Conservation (phyloP, 2,797 vertebrate genomes). For the Amazonetta brasiliensis region DNA sequence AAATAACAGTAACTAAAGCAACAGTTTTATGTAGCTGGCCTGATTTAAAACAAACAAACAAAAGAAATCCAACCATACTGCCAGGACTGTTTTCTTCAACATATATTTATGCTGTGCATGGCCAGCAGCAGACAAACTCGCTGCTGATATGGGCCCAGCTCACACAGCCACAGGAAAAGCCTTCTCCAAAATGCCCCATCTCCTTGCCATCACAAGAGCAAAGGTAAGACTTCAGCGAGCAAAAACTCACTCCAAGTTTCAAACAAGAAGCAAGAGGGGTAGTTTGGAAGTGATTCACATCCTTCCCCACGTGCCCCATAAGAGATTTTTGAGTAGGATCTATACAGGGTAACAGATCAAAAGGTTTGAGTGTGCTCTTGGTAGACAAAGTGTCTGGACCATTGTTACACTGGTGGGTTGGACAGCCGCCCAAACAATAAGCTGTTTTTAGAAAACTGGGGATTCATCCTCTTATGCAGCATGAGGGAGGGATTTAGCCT, state of each 20-base stretch:
- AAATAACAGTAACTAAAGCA: not conserved
- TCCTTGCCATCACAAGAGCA: accelerated
- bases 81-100: not conserved
- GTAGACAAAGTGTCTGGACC: not conserved
- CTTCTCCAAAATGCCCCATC: not conserved
- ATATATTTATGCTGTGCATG: accelerated
- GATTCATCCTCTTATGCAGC: slow-evolving; percentile 79
- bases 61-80: not conserved
- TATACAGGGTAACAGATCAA: not conserved
- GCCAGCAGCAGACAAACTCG: not conserved
- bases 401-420: slow-evolving; percentile 24
- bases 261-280: not conserved
- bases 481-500: slow-evolving; percentile 80
- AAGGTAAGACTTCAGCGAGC: not conserved
- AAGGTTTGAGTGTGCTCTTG: not conserved
- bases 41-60: not conserved
- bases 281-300: not conserved
- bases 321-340: not conserved
- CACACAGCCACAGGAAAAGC: not conserved
- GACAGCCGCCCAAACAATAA: slow-evolving; percentile 75
- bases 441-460: slow-evolving; percentile 78
- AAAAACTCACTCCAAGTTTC: not conserved
- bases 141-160: accelerated
- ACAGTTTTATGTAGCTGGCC: not conserved
- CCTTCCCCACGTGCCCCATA: not conserved